phyloP scores from a whole-genome alignment of 2,888 invertebrate genomes.

The Tipula lateralis region DNA sequence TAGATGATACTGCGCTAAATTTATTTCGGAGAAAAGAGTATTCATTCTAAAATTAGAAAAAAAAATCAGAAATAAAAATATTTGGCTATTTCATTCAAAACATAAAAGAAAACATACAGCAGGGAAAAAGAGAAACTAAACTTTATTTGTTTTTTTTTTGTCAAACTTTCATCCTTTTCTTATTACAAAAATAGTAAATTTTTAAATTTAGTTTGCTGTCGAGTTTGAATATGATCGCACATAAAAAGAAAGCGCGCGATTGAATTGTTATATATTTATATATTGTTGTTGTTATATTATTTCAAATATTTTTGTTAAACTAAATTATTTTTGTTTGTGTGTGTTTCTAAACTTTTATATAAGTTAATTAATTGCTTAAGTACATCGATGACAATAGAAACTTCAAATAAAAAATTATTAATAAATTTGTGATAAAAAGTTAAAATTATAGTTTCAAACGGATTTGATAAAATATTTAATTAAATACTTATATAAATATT shows the following conservation, averaged over 20 bases:
- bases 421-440: background rate
- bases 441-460: background rate
- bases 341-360: background rate
- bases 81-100: conserved; percentile 7
- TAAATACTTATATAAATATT: background rate
- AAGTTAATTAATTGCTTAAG: background rate
- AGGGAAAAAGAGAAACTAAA: background rate
- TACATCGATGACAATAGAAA: background rate
- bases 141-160: background rate
- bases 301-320: background rate
- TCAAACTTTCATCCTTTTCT: background rate
- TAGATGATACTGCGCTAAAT: background rate
- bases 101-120: background rate
- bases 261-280: background rate
- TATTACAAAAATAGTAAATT: conserved; percentile 13
- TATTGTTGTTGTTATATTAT: conserved; percentile 19
- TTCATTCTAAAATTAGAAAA: background rate
- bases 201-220: background rate
- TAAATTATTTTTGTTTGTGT: background rate
- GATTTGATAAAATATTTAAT: background rate
- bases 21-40: background rate
- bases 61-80: background rate
- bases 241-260: background rate
- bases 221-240: conserved; percentile 19
- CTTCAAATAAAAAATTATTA: background rate